Evolutionary conservation across 1,140 invertebrate species (phyloP).

Genomic region (Vollenhovia emeryi): DNA sequence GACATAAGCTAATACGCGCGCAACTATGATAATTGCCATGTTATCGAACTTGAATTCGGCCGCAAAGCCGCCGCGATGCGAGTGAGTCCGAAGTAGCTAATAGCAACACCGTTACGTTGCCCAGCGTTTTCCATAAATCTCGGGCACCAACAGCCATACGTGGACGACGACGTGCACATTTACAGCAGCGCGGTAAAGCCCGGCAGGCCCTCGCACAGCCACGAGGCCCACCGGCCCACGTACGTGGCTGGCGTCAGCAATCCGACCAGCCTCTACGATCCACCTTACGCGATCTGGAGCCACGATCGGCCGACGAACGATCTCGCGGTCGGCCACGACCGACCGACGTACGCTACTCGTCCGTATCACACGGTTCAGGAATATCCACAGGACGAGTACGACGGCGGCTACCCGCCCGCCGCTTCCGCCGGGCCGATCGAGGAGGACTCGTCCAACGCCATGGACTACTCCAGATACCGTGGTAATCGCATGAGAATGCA

Average conservation of each 20-base stretch:
- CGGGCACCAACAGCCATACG: conserved; percentile 82
- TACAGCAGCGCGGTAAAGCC: conserved; percentile 77
- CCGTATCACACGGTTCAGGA: conserved; percentile 69
- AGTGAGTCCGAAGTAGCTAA: conserved; percentile 44
- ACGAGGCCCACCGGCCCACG: conserved; percentile 79
- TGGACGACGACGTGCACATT: conserved; percentile 83
- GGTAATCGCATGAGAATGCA: conserved; percentile 78
- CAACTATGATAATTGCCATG: not conserved
- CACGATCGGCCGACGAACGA: conserved; percentile 73
- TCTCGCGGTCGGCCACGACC: conserved; percentile 62
- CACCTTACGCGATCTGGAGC: conserved; percentile 68
- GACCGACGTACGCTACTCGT: conserved; percentile 69
- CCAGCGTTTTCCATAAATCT: conserved; percentile 82
- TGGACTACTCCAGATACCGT: conserved; percentile 81
- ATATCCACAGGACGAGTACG: conserved; percentile 74
- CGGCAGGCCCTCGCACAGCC: conserved; percentile 66
- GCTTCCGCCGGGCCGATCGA: conserved; percentile 48
- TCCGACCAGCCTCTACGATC: conserved; percentile 82
- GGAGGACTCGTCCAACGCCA: conserved; percentile 72
- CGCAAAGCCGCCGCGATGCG: not conserved
- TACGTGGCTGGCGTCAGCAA: conserved; percentile 77
- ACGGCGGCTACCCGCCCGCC: conserved; percentile 37
- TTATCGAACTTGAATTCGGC: not conserved
- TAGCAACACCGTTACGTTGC: conserved; percentile 60
- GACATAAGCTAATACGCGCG: not conserved